Conservation (phyloP, 2,797 vertebrate species). For the Sylvia borin region DNA sequence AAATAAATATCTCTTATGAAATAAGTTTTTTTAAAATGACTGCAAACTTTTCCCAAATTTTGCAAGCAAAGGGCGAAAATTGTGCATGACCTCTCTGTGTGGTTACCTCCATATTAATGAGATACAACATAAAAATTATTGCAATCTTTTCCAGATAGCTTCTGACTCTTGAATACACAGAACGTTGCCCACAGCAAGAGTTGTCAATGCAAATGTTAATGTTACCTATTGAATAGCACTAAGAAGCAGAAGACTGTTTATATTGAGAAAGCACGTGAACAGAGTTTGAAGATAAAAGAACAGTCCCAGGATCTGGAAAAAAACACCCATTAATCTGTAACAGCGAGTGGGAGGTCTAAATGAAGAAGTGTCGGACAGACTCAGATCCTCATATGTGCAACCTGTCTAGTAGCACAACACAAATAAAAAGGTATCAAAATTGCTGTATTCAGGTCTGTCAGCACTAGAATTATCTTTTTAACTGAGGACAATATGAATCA, state of each 20-base stretch:
- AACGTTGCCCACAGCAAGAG: background rate
- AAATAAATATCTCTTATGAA: background rate
- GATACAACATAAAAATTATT: background rate
- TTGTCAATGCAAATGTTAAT: background rate
- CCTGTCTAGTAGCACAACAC: background rate
- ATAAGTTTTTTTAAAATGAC: rapidly evolving
- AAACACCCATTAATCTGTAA: background rate
- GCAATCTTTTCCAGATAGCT: background rate
- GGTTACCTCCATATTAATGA: background rate
- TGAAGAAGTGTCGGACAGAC: background rate
- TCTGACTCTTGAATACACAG: background rate
- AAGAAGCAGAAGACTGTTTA: background rate
- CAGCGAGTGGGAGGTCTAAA: background rate
- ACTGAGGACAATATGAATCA: background rate
- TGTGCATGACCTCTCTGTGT: background rate
- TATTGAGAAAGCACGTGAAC: background rate
- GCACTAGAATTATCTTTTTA: background rate
- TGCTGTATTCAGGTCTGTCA: background rate
- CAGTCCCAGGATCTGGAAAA: background rate
- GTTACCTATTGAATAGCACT: background rate
- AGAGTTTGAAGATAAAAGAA: background rate
- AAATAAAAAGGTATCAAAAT: background rate
- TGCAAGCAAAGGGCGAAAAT: background rate
- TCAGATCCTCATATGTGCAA: background rate
- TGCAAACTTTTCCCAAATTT: background rate